phyloP scores from a whole-genome alignment of 2,113 vertebrate species.

The Hippopotamus amphibius region DNA sequence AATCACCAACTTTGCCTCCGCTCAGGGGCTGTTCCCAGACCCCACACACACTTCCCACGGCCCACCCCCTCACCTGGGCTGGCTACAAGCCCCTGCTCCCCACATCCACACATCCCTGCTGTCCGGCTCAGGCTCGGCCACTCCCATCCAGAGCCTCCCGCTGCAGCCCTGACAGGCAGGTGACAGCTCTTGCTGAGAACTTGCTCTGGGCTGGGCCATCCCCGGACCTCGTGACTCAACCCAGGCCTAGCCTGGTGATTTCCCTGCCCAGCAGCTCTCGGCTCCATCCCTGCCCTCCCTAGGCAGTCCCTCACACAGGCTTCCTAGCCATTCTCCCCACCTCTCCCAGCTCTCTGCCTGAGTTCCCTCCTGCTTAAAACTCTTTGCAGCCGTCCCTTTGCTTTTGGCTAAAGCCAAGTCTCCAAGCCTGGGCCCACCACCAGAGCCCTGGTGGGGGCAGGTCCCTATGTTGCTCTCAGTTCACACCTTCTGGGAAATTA shows the following conservation, averaged over 20 bases:
- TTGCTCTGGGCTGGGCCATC: not conserved
- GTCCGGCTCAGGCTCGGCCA: not conserved
- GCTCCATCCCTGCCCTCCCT: not conserved
- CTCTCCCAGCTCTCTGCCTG: not conserved
- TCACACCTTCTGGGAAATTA: not conserved
- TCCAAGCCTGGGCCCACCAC: not conserved
- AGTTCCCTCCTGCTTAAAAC: not conserved
- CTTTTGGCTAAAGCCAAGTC: not conserved
- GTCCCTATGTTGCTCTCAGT: not conserved
- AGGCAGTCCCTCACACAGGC: not conserved
- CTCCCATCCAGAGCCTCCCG: not conserved
- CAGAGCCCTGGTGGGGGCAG: not conserved
- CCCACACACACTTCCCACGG: not conserved
- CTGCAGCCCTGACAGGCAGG: not conserved
- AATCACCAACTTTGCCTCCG: not conserved
- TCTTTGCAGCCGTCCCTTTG: not conserved
- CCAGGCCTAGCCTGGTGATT: not conserved
- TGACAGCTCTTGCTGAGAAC: not conserved
- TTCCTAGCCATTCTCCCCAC: not conserved
- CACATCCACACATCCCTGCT: accelerated
- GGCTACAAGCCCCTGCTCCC: no score
- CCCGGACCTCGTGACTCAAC: not conserved
- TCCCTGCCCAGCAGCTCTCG: not conserved
- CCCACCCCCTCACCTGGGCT: not conserved
- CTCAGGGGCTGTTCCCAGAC: not conserved